phyloP scores from a whole-genome alignment of 2,888 invertebrate genomes.

The Arctia plantaginis region DNA sequence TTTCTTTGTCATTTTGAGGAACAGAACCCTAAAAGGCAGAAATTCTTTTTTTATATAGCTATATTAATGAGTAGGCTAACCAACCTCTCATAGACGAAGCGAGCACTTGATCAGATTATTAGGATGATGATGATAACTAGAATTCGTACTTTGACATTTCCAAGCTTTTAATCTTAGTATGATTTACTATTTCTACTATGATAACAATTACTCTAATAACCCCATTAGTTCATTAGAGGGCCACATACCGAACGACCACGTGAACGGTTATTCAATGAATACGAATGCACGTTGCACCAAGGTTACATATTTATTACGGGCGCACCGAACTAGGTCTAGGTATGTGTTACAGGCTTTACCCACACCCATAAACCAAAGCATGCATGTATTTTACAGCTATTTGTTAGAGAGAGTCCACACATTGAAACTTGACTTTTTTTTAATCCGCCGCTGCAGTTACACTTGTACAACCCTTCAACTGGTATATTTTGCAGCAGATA shows the following conservation, averaged over 20 bases:
- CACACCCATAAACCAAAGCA: no score
- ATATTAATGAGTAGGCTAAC: not conserved
- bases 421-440: no score
- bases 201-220: conserved; percentile 24
- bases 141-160: no score
- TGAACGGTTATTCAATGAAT: conserved; percentile 46
- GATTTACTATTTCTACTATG: conserved; percentile 1
- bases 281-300: conserved; percentile 29
- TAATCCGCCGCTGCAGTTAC: no score
- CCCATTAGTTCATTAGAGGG: conserved; percentile 41
- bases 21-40: not conserved
- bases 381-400: no score
- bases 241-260: conserved; percentile 35
- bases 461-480: no score
- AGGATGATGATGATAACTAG: not conserved
- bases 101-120: not conserved
- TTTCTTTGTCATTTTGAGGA: not conserved
- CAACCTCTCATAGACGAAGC: not conserved
- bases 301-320: conserved; percentile 1
- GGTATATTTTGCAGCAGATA: no score
- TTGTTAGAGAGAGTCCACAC: no score
- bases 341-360: no score
- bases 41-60: not conserved
- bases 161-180: not conserved
- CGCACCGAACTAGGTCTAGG: not conserved